These are phyloP conservation scores for Cybosia mesomella DNA, from an alignment of 2,888 invertebrate species.

Conservation along the genomic window DNA sequence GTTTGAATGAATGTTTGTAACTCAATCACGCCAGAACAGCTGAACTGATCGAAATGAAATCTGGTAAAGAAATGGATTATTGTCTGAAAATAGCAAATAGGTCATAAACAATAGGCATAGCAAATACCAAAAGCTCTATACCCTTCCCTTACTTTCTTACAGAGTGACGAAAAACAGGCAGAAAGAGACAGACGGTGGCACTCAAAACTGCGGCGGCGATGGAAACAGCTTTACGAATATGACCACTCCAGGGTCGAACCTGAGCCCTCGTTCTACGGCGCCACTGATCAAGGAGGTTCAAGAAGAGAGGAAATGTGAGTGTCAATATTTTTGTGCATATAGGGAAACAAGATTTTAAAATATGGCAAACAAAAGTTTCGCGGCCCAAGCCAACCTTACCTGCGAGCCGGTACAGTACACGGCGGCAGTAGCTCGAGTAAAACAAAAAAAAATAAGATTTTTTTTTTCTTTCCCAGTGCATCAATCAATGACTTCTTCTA, in stretches of 20 bases:
- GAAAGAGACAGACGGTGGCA: slow-evolving; percentile 85
- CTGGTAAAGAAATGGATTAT: background rate
- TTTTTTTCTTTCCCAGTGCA: no score
- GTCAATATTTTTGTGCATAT: no score
- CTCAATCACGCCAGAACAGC: no score
- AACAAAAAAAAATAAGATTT: no score
- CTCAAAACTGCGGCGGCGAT: slow-evolving; percentile 86
- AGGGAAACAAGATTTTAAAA: no score
- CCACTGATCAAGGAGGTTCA: slow-evolving; percentile 88
- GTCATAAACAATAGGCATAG: background rate
- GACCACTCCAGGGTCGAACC: slow-evolving; percentile 90
- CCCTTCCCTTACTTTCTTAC: background rate
- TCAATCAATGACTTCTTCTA: no score
- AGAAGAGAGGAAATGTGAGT: slow-evolving; percentile 93
- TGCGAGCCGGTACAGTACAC: no score
- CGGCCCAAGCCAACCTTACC: background rate
- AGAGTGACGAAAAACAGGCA: slow-evolving; percentile 90
- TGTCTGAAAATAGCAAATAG: background rate
- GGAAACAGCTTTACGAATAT: slow-evolving; percentile 88
- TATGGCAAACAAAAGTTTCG: no score
- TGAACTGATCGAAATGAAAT: background rate
- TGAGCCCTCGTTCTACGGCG: slow-evolving; percentile 93
- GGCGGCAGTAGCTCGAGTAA: no score
- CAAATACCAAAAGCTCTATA: background rate
- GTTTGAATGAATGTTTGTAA: no score